Evolutionary conservation across 1,140 invertebrate genomes (phyloP).

Genomic region (Nasonia longicornis): DNA sequence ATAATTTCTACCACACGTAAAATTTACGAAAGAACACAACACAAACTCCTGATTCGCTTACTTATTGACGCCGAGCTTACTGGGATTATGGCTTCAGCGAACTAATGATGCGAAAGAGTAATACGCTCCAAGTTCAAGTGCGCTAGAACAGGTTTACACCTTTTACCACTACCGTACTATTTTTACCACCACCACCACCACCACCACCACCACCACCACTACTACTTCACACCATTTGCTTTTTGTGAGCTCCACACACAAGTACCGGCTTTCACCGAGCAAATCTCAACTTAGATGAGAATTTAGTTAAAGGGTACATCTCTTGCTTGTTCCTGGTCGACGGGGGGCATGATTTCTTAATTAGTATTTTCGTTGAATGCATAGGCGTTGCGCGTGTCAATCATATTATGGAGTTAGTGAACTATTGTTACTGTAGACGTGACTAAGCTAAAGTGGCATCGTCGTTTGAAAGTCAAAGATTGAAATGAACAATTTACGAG

Average conservation of each 20-base stretch:
- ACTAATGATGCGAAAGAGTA: constrained; percentile 7
- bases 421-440: no score
- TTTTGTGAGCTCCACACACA: constrained; percentile 22
- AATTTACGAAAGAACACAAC: neutral
- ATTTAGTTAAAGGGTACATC: neutral
- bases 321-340: neutral
- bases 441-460: no score
- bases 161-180: neutral
- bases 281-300: neutral
- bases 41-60: neutral
- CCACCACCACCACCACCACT: neutral
- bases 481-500: no score
- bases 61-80: neutral
- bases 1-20: neutral
- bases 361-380: neutral
- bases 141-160: constrained; percentile 24
- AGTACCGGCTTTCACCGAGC: constrained; percentile 27
- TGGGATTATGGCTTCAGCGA: constrained; percentile 13
- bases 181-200: neutral
- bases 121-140: constrained; percentile 8
- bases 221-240: constrained; percentile 23
- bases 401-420: no score
- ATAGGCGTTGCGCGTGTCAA: no score
- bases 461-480: no score
- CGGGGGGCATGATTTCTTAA: neutral